Evolutionary conservation across 2,113 vertebrate genomes (phyloP), one percentile per base, ranked within the genome.

Genomic region (Pseudopipra pipra): DNA sequence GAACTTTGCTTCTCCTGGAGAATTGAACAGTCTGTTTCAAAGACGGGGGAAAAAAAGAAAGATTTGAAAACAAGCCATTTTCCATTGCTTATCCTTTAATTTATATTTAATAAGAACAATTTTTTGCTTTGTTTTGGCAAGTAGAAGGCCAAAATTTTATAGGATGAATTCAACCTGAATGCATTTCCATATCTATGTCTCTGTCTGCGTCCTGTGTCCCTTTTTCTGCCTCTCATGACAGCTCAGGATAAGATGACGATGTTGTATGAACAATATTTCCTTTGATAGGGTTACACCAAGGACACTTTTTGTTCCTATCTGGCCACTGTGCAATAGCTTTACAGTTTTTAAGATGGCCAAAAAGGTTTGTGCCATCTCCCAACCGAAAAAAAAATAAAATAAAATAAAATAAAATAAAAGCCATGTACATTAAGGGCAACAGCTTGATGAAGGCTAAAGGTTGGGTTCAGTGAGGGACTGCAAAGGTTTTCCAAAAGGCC

Each of bases 391-490:
- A 39, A 62, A 39, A 41, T 9, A 16, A 82, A 24, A 30, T 12
- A 39, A 63, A 39, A 41, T 9, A 16, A 82, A 24, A 30, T 12
- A 24, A 65, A 22, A 75, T 15, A 61, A 44, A 68, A n/a, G 0
- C 25, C 4, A 3, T 8, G 22, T 35, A 15, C n/a, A 44, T 77
- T 81, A 74, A 74, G 80, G 22, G 70, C 80, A 97, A 97, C 97
- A 98, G 97, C 97, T 98, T 98, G 98, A 96, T 87, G 75, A 88
- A 92, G 97, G 97, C 83, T 98, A 98, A 98, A 98, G 98, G 97
- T 98, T 97, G 98, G 96, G 94, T 96, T 96, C 90, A 97, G 21
- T 6, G 68, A 96, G 89, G 94, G 93, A 54, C 65, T 6, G 1
- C 5, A 89, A 95, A 92, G 83, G 92, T 96, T 97, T 97, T 97